Evolutionary conservation across 2,888 invertebrate genomes (phyloP), one percentile per base, ranked within the genome.

Genomic region (Lapara coniferarum): DNA sequence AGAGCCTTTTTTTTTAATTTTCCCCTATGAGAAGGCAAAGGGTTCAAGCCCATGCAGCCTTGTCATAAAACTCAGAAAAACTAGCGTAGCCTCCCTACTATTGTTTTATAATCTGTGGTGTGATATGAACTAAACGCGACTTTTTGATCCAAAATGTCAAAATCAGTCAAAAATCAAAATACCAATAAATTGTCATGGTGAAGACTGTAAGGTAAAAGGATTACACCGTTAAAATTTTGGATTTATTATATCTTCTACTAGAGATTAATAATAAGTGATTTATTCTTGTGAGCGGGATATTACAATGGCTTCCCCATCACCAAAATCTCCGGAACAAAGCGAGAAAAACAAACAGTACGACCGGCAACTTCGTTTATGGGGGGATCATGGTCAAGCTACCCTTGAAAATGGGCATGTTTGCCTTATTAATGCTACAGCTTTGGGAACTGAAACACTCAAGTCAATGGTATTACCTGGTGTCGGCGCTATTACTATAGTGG

Each of bases 361-460:
- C 89, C 95, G 97, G 80, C 97, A 97, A 89, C 91, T 97, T 72
- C 97, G 98, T 84, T 95, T 99, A 80, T 99, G 99, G 99, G 99
- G 99, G 73, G 99, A 99, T 86, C 98, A 99, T 91, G 99, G 99
- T 0, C 99, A 99, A 91, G 91, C 95, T 74, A 95, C 97, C 5
- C 93, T 99, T 70, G 99, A 99, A 94, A 95, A 95, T 73, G 96
- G 98, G 16, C 97, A 97, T 86, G 96, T 99, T 77, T 99, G 99
- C 87, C 89, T 99, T 37, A 96, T 99, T 74, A 98, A 99, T 90
- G 99, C 98, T 0, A 98, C 97, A 57, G 98, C 97, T 8, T 94
- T 98, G 66, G 99, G 99, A 14, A 98, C 99, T 37, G 99, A 99
- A 94, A 96, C 98, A 70, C 91, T 99, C 46, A 99, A 99, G 89